Base-by-base conservation (phyloP, 2,888 invertebrate genomes). In the Apodemia mormo region DNA sequence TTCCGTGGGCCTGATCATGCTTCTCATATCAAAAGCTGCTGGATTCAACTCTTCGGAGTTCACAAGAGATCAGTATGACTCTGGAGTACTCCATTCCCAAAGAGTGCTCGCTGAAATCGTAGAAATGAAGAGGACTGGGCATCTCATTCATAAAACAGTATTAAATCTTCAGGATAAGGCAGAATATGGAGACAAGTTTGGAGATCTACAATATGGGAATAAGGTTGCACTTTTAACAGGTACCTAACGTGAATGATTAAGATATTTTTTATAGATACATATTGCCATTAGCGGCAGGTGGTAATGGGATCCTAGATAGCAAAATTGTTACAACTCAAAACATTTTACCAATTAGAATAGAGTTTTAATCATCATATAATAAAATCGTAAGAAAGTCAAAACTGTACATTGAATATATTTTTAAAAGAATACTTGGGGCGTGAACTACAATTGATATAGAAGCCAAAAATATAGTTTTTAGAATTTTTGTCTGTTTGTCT, bases 71-170 rank as follows among this genome's bases (percentile, higher is more conserved):
- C 85, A 84, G 1, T 85, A 88, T 45, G 85, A 87, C 40, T 89
- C 88, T 0, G 90, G 81, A 3, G 85, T 93, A 0, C 78, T 94
- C 69, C 90, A 94, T 81, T 81, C 93, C 12, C 94, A 94, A 80
- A 83, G 94, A 75, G 94, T 90, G 1, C 76, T 94, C 67, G 91
- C 93, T 0, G 93, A 93, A 77, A 91, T 93, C 1, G 92, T 93
- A 58, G 93, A 93, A 80, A 93, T 93, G 93, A 92, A 92, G 76
- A 79, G 92, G 22, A 93, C 90, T 0, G 92, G 91, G 0, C 93
- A 93, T 74, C 81, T 92, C 79, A 87, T 93, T 64, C 92, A 92
- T 66, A 91, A 87, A 78, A 85, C 90, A 0, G 88, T 92, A 89
- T 90, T 84, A 14, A 91, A 93, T 73, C 83, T 92, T 2, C 84